Percentiles rank a stretch among this genome's conserved stretches.
These are phyloP conservation scores for Brachionus rotundiformis DNA, from an alignment of 1,140 invertebrate species.

Conservation along the genomic window DNA sequence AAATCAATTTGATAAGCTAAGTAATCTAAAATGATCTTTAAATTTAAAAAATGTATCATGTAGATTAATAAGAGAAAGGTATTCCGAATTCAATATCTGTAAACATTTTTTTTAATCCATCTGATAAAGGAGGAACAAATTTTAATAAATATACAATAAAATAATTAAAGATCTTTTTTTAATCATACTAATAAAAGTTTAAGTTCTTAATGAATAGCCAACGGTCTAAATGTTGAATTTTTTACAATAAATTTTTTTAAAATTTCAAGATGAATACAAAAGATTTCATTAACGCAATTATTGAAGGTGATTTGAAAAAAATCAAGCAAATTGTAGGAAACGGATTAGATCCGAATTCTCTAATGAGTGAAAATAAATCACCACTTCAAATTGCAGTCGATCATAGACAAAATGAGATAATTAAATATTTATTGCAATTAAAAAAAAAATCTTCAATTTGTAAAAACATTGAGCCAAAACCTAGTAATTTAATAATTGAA, in stretches of 20 bases:
- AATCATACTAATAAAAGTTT: too few species aligned
- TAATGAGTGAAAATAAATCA: not conserved
- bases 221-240: too few species aligned
- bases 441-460: not conserved
- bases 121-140: too few species aligned
- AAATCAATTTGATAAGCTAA: too few species aligned
- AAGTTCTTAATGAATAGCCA: too few species aligned
- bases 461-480: not conserved
- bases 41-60: too few species aligned
- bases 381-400: not conserved
- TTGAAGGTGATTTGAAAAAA: not conserved
- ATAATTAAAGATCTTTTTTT: too few species aligned
- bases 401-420: not conserved
- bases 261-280: not conserved
- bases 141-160: too few species aligned
- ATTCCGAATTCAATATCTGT: too few species aligned
- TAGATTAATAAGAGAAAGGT: too few species aligned
- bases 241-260: not conserved
- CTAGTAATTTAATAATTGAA: slow-evolving; percentile 52
- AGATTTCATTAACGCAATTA: not conserved
- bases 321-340: not conserved
- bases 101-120: too few species aligned
- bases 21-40: too few species aligned
- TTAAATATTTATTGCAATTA: not conserved
- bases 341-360: not conserved